Base-by-base conservation (phyloP, 2,888 invertebrate genomes). In the Horisme vitalbata region DNA sequence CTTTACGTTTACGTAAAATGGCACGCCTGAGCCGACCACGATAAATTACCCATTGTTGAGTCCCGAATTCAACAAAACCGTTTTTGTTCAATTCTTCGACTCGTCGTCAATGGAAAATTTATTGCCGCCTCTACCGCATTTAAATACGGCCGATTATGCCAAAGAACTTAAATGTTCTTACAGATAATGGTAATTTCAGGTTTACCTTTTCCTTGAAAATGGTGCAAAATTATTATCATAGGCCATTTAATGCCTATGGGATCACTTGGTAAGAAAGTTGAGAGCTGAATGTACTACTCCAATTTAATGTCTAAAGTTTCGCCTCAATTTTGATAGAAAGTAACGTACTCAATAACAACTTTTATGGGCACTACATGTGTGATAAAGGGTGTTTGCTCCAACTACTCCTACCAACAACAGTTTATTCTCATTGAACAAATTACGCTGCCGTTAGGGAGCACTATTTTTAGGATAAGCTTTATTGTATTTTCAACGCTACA, bases 1-100 rank as follows among this genome's bases (percentile, higher is more conserved):
- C 78, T 75, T 77, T 78, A 77, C 79, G n/a, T 77, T 77, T 63
- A 74, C 65, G 67, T 65, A 73, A 73, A 71, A 59, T 61, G 63
- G 64, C 59, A 57, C 61, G 69, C 71, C 72, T 76, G 71, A 71
- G 70, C 71, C 74, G 72, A 73, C 80, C 79, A 76, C 85, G 76
- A 89, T 88, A 86, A 87, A 87, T 87, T 86, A 83, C 80, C 87
- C 76, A 86, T 86, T 88, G 85, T 86, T 79, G 74, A 70, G 68
- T 67, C 60, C 63, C 75, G 78, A 82, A 82, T 86, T 80, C 81
- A 81, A 82, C 81, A 81, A 81, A 80, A 71, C 75, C 79, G 83
- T 84, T 89, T 88, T 86, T 87, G 87, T 89, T 86, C 87, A 82
- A 84, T 86, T 86, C 87, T 84, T 84, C 80, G 82, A 76, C 79